These are phyloP conservation scores for Rhinichthys klamathensis DNA, from an alignment of 2,113 vertebrate species.

Conservation along the genomic window DNA sequence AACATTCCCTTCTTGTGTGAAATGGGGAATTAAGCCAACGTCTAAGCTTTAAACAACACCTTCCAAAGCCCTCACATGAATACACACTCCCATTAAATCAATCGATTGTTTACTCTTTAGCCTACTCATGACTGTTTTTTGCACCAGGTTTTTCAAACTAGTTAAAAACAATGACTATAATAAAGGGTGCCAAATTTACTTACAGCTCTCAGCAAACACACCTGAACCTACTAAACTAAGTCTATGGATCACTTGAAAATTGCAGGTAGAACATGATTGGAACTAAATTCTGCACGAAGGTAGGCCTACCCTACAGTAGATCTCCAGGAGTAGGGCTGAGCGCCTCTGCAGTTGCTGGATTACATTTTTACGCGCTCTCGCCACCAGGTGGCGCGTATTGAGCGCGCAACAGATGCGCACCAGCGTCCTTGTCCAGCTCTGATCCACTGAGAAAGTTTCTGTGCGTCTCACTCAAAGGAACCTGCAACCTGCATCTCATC, in stretches of 20 bases:
- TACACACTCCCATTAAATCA: not conserved
- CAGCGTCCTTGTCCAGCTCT: not conserved
- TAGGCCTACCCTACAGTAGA: too few relatives aligned
- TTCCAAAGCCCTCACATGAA: not conserved
- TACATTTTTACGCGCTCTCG: constrained; percentile 12
- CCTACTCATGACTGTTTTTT: not conserved
- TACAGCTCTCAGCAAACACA: not conserved
- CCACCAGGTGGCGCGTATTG: constrained; percentile 71
- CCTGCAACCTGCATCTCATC: not conserved
- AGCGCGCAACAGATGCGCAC: constrained; percentile 24
- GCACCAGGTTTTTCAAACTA: not conserved
- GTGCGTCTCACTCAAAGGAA: not conserved
- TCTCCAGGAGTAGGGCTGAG: not conserved
- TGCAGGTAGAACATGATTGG: not conserved
- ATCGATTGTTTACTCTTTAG: not conserved
- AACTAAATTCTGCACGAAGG: not conserved
- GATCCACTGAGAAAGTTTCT: not conserved
- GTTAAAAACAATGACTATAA: not conserved
- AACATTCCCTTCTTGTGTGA: not conserved
- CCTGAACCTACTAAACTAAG: not conserved
- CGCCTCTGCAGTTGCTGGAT: not conserved
- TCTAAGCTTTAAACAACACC: not conserved
- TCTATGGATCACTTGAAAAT: not conserved
- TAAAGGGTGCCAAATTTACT: not conserved
- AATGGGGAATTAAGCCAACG: not conserved